Evolutionary conservation across 2,797 vertebrate species (phyloP), one percentile per base, ranked within the genome.

Genomic region (Schizopygopsis malacanthus): DNA sequence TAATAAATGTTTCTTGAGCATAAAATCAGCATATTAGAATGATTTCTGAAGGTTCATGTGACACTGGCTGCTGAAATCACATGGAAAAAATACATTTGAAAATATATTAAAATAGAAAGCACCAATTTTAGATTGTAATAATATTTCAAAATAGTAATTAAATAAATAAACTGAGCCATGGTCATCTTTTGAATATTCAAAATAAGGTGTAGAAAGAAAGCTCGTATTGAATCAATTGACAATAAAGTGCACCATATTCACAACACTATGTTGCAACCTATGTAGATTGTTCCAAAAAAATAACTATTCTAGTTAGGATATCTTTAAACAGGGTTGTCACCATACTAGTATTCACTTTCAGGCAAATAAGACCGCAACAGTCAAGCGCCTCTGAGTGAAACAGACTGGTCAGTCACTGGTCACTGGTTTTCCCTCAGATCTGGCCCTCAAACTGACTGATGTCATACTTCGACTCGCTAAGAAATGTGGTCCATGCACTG

Each of bases 371-470:
- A 78, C 67, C 63, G 41, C 54, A 65, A 39, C 54, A 75, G 84
- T 81, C 28, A 47, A 63, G 22, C 37, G 70, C 78, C 78, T 80
- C 43, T 37, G 84, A 65, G 41, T 25, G 50, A 85, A 67, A 39
- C 43, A 33, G 28, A 33, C 28, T 33, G 28, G 28, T 33, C 28
- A 33, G 65, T 33, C 2, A 37, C 83, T 63, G 52, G 70, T 85
- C 76, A 73, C 69, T 69, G 84, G 41, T 80, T 63, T 81, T 80
- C 22, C 22, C 28, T 85, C 78, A 85, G 50, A 87, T 63, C 65
- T 79, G 72, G 73, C 25, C 72, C 69, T 77, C 75, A 75, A 82
- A 85, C 52, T 52, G 12, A 43, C 28, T 79, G 79, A 85, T 41
- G 45, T 82, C 79, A 87, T 80, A 13, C 75, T 77, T 37, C 28